These are phyloP conservation scores for Drosophila macrothrix DNA, from an alignment of 2,888 invertebrate species.

Conservation along the genomic window DNA sequence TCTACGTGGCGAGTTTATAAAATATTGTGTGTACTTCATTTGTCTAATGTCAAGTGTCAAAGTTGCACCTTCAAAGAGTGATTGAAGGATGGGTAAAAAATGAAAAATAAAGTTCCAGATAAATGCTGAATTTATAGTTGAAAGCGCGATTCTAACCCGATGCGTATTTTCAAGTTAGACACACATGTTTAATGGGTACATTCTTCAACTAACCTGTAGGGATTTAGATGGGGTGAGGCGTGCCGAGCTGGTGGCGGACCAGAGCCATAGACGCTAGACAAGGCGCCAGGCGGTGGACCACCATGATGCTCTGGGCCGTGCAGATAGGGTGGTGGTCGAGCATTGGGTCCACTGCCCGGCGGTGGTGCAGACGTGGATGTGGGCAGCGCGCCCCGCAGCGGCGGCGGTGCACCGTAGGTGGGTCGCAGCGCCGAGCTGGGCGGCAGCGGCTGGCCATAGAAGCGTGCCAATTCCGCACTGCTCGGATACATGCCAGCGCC, in stretches of 20 bases:
- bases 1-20: too few species aligned
- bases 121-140: too few species aligned
- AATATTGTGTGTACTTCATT: too few species aligned
- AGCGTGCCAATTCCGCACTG: conserved; percentile 73
- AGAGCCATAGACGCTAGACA: conserved; percentile 55
- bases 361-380: conserved; percentile 42
- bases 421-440: conserved; percentile 75
- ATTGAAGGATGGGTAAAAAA: too few species aligned
- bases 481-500: conserved; percentile 68
- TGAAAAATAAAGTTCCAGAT: too few species aligned
- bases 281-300: conserved; percentile 40
- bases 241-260: conserved; percentile 82
- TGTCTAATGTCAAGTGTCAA: too few species aligned
- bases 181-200: not conserved
- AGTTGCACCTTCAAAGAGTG: too few species aligned
- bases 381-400: conserved; percentile 75
- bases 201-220: conserved; percentile 75
- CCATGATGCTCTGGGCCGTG: conserved; percentile 72
- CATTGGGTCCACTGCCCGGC: conserved; percentile 43
- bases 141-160: too few species aligned
- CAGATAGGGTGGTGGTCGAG: conserved; percentile 64
- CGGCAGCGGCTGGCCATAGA: conserved; percentile 74
- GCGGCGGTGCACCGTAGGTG: conserved; percentile 84
- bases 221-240: conserved; percentile 82
- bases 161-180: too few species aligned